Evolutionary conservation across 2,888 invertebrate species (phyloP), one percentile per base, ranked within the genome.

Genomic region (Ophion ellenae): DNA sequence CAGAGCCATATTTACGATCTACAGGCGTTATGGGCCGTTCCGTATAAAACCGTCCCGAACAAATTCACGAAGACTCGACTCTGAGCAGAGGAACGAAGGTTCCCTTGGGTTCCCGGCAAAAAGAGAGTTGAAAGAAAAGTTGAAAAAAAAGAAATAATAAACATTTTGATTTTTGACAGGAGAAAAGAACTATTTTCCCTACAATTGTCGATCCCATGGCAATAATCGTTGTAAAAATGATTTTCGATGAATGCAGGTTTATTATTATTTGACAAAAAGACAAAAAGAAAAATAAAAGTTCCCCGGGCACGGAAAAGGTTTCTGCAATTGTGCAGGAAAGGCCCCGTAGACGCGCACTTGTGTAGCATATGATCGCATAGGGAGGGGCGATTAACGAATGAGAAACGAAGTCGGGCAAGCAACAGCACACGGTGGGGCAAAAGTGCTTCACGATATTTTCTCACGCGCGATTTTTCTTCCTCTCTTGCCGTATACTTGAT

Each of bases 381-480:
- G 71, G 76, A 82, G 83, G 66, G 82, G 73, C 85, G 85, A 85
- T 85, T 83, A 85, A 85, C 82, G 85, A 85, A 85, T 85, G 85
- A 85, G 85, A 85, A 85, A 85, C 85, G 85, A 75, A 85, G 85
- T 80, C 85, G 82, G 64, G 70, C 69, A 78, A 63, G 67, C 24
- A 24, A 69, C 4, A 24, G 20, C 59, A 70, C 63, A 53, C 78
- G 64, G 61, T 57, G 20, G 74, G 64, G 61, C 83, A 24, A 84
- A 84, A 84, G 80, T 70, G 79, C 82, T 85, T 85, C 73, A 69
- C 76, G 83, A 83, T 83, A 79, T 75, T 78, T 78, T 69, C 69
- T 47, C 74, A 40, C 74, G 61, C 67, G 64, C 32, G 66, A 69
- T 67, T 73, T 63, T 53, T 78, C 32, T n/a, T 75, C 5, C 61